phyloP scores from a whole-genome alignment of 2,113 vertebrate species.

The Rhinichthys klamathensis region DNA sequence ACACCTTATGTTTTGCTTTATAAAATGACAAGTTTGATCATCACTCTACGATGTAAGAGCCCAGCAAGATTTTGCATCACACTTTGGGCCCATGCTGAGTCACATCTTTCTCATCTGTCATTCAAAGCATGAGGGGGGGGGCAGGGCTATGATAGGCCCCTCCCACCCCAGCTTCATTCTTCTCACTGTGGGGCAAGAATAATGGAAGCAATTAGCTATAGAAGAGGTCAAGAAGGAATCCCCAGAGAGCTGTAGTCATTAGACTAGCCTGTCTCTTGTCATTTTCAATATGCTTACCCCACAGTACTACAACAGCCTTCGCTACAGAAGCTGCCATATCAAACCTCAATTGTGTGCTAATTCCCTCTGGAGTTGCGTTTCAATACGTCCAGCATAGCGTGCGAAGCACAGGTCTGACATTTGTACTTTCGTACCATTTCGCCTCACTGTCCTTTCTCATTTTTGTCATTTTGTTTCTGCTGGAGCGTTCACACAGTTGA shows the following conservation, averaged over 20 bases:
- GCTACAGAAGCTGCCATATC: background rate
- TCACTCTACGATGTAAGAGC: background rate
- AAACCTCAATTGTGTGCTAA: constrained; percentile 21
- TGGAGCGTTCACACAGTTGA: constrained; percentile 35
- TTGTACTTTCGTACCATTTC: background rate
- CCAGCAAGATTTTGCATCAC: background rate
- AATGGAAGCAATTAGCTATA: constrained; percentile 53
- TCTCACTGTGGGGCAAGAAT: constrained; percentile 20
- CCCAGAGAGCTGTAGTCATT: constrained; percentile 53
- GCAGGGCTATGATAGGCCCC: background rate
- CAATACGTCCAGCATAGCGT: background rate
- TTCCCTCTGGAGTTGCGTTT: background rate
- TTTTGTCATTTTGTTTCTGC: constrained; percentile 26
- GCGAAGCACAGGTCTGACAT: constrained; percentile 4
- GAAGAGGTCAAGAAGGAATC: constrained; percentile 54
- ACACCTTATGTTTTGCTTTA: background rate
- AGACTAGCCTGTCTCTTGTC: constrained; percentile 48
- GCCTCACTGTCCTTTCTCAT: constrained; percentile 26
- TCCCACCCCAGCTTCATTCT: background rate
- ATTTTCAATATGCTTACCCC: constrained; percentile 49
- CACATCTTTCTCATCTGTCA: constrained; percentile 23
- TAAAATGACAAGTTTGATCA: background rate
- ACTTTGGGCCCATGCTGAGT: background rate
- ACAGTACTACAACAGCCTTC: background rate
- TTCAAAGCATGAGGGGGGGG: background rate